Evolutionary conservation across 1,140 invertebrate species (phyloP), one percentile per base, ranked within the genome.

Genomic region (Leptopilina boulardi): DNA sequence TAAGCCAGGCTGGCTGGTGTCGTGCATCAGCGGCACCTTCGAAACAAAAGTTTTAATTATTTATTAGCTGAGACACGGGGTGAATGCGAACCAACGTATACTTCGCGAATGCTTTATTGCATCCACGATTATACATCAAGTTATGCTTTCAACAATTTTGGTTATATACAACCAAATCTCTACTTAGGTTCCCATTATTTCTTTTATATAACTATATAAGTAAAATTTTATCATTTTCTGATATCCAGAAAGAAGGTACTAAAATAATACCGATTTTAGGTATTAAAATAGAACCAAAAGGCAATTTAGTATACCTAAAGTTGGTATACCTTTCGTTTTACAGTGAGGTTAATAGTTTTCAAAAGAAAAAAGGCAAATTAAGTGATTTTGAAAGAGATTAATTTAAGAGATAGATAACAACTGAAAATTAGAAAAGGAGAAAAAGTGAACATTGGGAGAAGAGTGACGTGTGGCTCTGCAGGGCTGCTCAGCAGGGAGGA

Each of bases 31-130:
- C 87, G 85, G 85, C 87, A 89, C 86, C 86, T 90, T 89, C 87
- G 86, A 88, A 89, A 90, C 88, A 90, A 90, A 90, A 91, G 90
- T 91, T 91, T 91, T 90, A 90, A 91, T 91, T 91, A 91, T 91
- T 91, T 91, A 91, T 91, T 91, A 91, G 86, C 84, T 84, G 82
- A 86, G 86, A 86, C 85, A 86, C 80, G 83, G 81, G 83, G 83
- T 87, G 88, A 90, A 90, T 89, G 86, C 83, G 82, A 82, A 74
- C 74, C 72, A 51, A 41, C 79, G 73, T 70, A 38, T 38, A 82
- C 85, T 85, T 86, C 83, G 79, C 82, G 77, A n/a, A 42, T 77
- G 72, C 76, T 81, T 84, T 84, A 79, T 78, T 75, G 74, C 59
- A 66, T 30, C 23, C 23, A 3, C 21, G 26, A 30, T 15, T 66